These are phyloP conservation scores for Petrophora chlorosata DNA, from an alignment of 2,888 invertebrate species.

Conservation along the genomic window DNA sequence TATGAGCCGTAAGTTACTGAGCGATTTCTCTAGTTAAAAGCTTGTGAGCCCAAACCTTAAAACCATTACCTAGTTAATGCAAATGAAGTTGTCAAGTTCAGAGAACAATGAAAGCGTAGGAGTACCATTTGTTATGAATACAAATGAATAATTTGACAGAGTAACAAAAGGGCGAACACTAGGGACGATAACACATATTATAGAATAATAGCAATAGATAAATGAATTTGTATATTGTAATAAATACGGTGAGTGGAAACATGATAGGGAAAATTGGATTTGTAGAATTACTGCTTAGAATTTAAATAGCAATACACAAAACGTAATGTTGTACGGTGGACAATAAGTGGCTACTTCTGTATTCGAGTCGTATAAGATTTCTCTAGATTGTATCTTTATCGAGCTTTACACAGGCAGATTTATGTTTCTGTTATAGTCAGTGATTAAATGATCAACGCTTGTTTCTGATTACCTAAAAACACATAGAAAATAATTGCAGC, in stretches of 20 bases:
- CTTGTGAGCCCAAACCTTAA: conserved; percentile 10
- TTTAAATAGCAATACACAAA: conserved; percentile 21
- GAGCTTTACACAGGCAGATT: not conserved
- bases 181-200: conserved; percentile 24
- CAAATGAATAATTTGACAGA: conserved; percentile 26
- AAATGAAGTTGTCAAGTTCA: conserved; percentile 36
- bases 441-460: no score
- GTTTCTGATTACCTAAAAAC: no score
- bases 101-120: conserved; percentile 36
- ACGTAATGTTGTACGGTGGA: no score
- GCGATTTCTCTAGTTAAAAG: no score
- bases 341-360: conserved; percentile 8
- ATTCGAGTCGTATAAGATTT: conserved; percentile 3
- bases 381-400: conserved; percentile 11
- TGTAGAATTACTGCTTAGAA: conserved; percentile 20
- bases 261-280: conserved; percentile 20
- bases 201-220: conserved; percentile 28
- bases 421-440: conserved; percentile 2
- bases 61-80: conserved; percentile 23
- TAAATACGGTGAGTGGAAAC: conserved; percentile 18
- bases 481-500: no score
- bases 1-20: no score
- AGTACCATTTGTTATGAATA: conserved; percentile 27
- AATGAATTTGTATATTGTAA: conserved; percentile 27
- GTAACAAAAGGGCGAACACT: conserved; percentile 24